Evolutionary conservation across 1,140 invertebrate genomes (phyloP).

Genomic region (Drosophila rufa): DNA sequence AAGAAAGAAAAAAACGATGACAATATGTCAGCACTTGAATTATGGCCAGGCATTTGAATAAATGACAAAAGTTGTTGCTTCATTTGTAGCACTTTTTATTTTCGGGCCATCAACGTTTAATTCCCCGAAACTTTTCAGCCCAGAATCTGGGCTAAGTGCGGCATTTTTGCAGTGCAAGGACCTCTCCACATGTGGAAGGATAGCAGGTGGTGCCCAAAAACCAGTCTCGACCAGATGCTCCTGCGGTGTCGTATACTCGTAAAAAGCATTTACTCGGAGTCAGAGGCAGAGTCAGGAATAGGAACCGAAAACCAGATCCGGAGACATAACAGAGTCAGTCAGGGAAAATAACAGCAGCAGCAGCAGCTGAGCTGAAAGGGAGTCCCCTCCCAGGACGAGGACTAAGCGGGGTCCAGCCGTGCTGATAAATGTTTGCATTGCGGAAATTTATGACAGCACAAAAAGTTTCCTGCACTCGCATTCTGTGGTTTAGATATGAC

Average conservation of each 20-base stretch:
- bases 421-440: conserved; percentile 81
- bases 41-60: conserved; percentile 75
- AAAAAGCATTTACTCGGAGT: conserved; percentile 70
- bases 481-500: conserved; percentile 79
- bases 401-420: conserved; percentile 39
- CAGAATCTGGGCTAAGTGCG: conserved; percentile 8
- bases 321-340: conserved; percentile 51
- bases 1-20: conserved; percentile 15
- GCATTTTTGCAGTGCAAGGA: conserved; percentile 24
- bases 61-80: conserved; percentile 59
- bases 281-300: not conserved
- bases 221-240: conserved; percentile 48
- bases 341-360: conserved; percentile 38
- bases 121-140: conserved; percentile 12
- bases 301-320: conserved; percentile 10
- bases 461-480: conserved; percentile 71
- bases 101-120: conserved; percentile 15
- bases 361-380: conserved; percentile 46
- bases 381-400: not conserved
- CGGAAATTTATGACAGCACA: conserved; percentile 78
- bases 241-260: conserved; percentile 40
- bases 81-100: conserved; percentile 32
- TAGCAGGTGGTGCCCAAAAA: conserved; percentile 27
- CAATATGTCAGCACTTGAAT: conserved; percentile 80
- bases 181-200: conserved; percentile 21